Conservation (phyloP, 2,113 vertebrate genomes). For the mouse (Mus musculus) region GRCm39 chr3:34360001-34360500, state of each 20-base stretch:
- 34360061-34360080: neutral
- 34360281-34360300: too few species aligned
- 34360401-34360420: neutral
- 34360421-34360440: neutral
- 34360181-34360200: neutral
- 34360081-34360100: constrained; percentile 13
- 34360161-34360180: neutral
- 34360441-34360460: constrained; percentile 2
- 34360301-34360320: neutral
- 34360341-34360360: neutral
- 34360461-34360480: neutral
- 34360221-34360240: too few species aligned
- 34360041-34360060: neutral
- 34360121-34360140: neutral
- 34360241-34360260: neutral
- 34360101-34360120: neutral
- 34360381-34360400: neutral
- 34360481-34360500: neutral
- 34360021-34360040: neutral
- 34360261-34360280: neutral
- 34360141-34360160: neutral
- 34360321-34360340: too few species aligned
- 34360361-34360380: neutral
- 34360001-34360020: neutral
- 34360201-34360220: neutral